Percentiles rank a stretch among this genome's conserved stretches.
Evolutionary conservation across 2,113 vertebrate species (phyloP).

Genomic region (Donacobius atricapilla): DNA sequence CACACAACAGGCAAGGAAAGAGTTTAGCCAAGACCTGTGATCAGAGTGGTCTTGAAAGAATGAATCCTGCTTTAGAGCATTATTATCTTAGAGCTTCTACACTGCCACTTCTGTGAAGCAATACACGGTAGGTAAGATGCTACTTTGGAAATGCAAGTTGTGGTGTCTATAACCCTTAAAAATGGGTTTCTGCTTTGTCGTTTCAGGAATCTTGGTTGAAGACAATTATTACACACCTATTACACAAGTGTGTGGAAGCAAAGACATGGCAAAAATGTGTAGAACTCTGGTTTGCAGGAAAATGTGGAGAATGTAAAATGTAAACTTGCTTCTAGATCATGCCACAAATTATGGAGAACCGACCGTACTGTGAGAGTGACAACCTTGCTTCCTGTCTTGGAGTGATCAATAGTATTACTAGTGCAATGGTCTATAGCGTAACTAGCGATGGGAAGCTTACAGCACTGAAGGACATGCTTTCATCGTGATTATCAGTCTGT

Average conservation of each 20-base stretch:
- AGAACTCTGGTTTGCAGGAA: background rate
- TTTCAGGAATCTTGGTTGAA: background rate
- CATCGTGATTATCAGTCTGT: background rate
- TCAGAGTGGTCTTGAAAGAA: background rate
- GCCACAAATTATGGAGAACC: background rate
- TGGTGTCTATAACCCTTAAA: background rate
- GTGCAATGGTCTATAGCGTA: background rate
- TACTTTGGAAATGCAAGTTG: background rate
- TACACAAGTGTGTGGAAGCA: background rate
- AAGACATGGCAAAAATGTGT: background rate
- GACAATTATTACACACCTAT: background rate
- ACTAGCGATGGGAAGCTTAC: background rate
- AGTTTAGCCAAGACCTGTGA: background rate
- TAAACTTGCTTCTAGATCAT: background rate
- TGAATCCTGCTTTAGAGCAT: background rate
- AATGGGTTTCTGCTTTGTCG: background rate
- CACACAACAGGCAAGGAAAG: background rate
- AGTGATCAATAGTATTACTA: background rate
- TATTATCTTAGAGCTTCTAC: background rate
- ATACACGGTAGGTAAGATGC: background rate
- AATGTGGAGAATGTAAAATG: background rate
- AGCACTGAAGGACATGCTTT: background rate
- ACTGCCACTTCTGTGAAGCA: background rate
- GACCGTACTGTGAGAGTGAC: background rate
- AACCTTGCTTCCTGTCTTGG: background rate